Evolutionary conservation across 1,140 invertebrate species (phyloP), one percentile per base, ranked within the genome.

Genomic region (Macrocentrus cingulum): DNA sequence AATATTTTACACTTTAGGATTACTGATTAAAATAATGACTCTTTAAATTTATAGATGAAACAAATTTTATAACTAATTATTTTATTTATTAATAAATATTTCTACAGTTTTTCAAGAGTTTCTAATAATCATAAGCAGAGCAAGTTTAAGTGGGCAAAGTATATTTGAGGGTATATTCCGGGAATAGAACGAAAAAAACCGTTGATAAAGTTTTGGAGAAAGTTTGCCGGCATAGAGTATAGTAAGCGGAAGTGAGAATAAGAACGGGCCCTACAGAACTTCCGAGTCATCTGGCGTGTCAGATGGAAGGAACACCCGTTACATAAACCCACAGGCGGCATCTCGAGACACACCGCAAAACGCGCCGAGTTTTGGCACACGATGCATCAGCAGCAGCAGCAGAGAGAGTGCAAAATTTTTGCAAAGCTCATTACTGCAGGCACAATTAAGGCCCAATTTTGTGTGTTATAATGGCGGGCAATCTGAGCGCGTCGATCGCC

Each of bases 361-460:
- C 11, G 11, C 61, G 60, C 58, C 46, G 59, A 56, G 58, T 60
- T 59, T 50, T 59, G 56, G 59, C 58, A 51, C 60, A 19, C 61
- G 69, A 72, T 74, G 69, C 70, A 74, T 75, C 73, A 74, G n/a
- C n/a, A n/a, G n/a, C n/a, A n/a, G n/a, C n/a, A n/a, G n/a, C n/a
- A n/a, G n/a, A n/a, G n/a, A n/a, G 68, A 74, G 66, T 68, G 70
- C 16, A 16, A 29, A 13, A 29, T 63, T 66, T 67, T 52, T 61
- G 63, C n/a, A n/a, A n/a, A n/a, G 67, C 72, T 78, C 74, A 76
- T 78, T 75, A 78, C 69, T 65, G 65, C 64, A 69, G 65, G 61
- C 69, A 75, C 75, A 78, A 78, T 78, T 77, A 77, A 78, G 75
- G 69, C 71, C 74, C 72, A 78, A 77, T 78, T 76, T 76, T 59